Conservation (phyloP, 2,888 invertebrate species). For the Eulithis prunata region DNA sequence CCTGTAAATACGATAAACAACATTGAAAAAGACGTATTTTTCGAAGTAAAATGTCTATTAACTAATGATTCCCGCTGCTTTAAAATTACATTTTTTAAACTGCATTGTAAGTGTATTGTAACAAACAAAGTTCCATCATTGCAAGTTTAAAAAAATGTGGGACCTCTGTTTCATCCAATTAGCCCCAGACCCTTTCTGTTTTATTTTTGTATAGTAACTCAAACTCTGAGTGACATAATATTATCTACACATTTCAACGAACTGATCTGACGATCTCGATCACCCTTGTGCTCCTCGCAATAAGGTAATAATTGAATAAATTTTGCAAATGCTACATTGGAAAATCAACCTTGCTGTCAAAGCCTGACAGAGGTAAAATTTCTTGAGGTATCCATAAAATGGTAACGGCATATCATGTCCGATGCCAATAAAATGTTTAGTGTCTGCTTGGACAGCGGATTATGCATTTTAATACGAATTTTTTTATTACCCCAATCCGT, state of each 20-base stretch:
- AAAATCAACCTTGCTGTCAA: constrained; percentile 27
- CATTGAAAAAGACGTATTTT: too few relatives aligned
- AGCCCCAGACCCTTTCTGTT: too few relatives aligned
- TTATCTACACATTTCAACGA: constrained; percentile 7
- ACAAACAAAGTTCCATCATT: too few relatives aligned
- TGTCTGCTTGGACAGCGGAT: constrained; percentile 15
- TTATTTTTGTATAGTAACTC: background rate
- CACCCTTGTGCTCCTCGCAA: background rate
- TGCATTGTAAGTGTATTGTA: too few relatives aligned
- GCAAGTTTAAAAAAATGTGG: too few relatives aligned
- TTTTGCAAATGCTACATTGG: constrained; percentile 5
- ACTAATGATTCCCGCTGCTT: too few relatives aligned
- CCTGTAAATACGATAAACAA: too few relatives aligned
- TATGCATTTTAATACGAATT: constrained; percentile 24
- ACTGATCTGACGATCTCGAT: background rate
- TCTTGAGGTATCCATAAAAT: constrained; percentile 33
- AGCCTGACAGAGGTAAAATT: background rate
- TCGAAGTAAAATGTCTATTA: too few relatives aligned
- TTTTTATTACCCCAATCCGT: constrained; percentile 2
- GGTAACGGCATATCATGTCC: constrained; percentile 26
- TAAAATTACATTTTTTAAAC: too few relatives aligned
- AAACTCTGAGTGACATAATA: constrained; percentile 3
- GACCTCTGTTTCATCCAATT: too few relatives aligned
- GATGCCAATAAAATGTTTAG: constrained; percentile 38
- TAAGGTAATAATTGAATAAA: constrained; percentile 23